Evolutionary conservation across 2,888 invertebrate genomes (phyloP).

Genomic region (Melanophora roralis): DNA sequence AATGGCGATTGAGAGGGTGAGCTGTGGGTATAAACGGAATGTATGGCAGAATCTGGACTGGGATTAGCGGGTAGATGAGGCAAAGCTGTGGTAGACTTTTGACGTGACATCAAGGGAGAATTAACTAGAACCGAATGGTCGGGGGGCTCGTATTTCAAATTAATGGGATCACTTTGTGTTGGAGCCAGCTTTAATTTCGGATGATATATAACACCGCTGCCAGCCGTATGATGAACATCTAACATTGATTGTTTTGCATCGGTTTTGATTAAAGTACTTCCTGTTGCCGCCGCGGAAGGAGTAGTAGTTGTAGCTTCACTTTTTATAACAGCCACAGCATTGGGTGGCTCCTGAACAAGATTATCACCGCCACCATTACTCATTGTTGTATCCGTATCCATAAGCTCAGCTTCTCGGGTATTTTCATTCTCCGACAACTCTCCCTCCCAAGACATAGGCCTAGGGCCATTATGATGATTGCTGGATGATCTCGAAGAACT

Average conservation of each 20-base stretch:
- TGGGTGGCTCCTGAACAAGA: conserved; percentile 35
- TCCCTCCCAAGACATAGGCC: conserved; percentile 97
- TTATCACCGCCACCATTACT: conserved; percentile 62
- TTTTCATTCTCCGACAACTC: conserved; percentile 91
- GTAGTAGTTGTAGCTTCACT: conserved; percentile 67
- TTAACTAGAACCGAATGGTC: conserved; percentile 72
- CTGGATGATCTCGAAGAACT: conserved; percentile 13
- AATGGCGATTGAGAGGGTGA: conserved; percentile 92
- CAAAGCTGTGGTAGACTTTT: conserved; percentile 79
- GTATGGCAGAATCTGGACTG: conserved; percentile 92
- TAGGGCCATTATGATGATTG: conserved; percentile 77
- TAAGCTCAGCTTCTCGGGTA: conserved; percentile 76
- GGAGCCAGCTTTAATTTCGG: conserved; percentile 71
- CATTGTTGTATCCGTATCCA: conserved; percentile 75
- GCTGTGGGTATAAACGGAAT: conserved; percentile 88
- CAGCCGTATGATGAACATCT: conserved; percentile 65
- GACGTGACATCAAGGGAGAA: conserved; percentile 83
- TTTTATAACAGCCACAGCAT: conserved; percentile 69
- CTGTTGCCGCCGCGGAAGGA: conserved; percentile 50
- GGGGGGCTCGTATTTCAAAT: conserved; percentile 75
- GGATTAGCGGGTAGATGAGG: conserved; percentile 85
- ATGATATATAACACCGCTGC: conserved; percentile 52
- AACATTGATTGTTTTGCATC: conserved; percentile 71
- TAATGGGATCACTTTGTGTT: conserved; percentile 76
- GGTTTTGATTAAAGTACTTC: conserved; percentile 66